Base-by-base conservation (phyloP, 2,113 vertebrate genomes). In the Phycodurus eques region DNA sequence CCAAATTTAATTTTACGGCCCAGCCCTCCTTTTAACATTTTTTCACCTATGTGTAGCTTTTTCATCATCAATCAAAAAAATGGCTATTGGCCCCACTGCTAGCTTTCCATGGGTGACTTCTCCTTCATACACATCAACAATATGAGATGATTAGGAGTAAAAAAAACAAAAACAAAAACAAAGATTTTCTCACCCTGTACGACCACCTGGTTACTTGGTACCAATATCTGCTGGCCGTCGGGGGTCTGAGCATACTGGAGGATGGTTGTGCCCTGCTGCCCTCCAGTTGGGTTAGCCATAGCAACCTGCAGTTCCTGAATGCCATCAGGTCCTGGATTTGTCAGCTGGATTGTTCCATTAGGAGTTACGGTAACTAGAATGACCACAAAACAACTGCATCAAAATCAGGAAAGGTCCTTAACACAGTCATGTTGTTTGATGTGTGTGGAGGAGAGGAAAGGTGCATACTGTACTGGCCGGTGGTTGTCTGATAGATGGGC, bases 401-500 rank as follows among this genome's bases (percentile, higher is more conserved):
- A 35, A 60, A 8, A 46, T 46, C 44, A 47, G 43, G 12, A 68
- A 53, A 22, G 19, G 14, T 44, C 11, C 54, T 13, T 69, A 10
- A 27, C 19, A 42, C 57, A 46, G 68, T 73, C 0, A 1, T 33
- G 61, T 13, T 46, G 31, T 44, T 1, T 39, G 14, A 19, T 31
- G 3, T 65, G 10, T 11, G 9, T 63, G 67, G 3, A 63, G 10
- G 2, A 27, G 35, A 65, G 19, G 42, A 8, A 13, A n/a, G 14
- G 22, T 22, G 31, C 54, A 90, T 90, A 99, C 98, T 99, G 87
- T 99, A 99, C 90, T 99, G 98, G 83, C 98, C 98, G 71, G 94
- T 99, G 94, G 96, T 99, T 66, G 98, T 99, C 91, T 99, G 98
- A 87, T 99, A 99, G 86, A 99, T 99, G 19, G 98, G 97, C 51